A percentile compares a stretch with the other conserved stretches of the same genome.
Conservation (phyloP, 2,888 invertebrate genomes). For the Deroplatys truncata region DNA sequence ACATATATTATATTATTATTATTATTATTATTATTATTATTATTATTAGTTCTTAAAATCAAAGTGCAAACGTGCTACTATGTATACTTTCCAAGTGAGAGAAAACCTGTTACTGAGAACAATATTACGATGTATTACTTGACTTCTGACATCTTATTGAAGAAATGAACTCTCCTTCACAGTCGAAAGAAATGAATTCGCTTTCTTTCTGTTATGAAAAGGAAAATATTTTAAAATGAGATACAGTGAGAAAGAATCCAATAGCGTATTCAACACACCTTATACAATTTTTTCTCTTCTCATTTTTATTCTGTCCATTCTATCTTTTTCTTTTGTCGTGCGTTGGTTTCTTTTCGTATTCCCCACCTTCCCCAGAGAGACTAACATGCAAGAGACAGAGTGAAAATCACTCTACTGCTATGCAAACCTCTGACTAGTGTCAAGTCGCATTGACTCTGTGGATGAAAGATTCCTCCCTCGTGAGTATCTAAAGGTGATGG, state of each 20-base stretch:
- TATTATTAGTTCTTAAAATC: no score
- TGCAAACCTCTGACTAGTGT: not conserved
- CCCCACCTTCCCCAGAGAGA: not conserved
- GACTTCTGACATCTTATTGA: not conserved
- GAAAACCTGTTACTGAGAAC: no score
- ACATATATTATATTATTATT: no score
- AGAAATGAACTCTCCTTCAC: not conserved
- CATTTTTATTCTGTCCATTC: not conserved
- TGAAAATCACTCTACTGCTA: not conserved
- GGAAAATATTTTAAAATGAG: not conserved
- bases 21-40: no score
- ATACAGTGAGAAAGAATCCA: not conserved
- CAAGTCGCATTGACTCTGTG: not conserved
- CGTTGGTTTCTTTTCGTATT: not conserved
- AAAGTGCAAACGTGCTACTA: no score
- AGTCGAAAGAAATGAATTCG: not conserved
- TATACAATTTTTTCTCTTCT: not conserved
- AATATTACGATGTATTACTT: no score
- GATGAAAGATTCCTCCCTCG: not conserved
- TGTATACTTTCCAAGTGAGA: no score
- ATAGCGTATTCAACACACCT: not conserved
- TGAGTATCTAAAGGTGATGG: not conserved
- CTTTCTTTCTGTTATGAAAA: not conserved
- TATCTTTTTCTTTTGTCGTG: not conserved
- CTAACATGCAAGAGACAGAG: not conserved